Conservation (phyloP, 1,140 invertebrate species). For the Drosophila chauvacae region DNA sequence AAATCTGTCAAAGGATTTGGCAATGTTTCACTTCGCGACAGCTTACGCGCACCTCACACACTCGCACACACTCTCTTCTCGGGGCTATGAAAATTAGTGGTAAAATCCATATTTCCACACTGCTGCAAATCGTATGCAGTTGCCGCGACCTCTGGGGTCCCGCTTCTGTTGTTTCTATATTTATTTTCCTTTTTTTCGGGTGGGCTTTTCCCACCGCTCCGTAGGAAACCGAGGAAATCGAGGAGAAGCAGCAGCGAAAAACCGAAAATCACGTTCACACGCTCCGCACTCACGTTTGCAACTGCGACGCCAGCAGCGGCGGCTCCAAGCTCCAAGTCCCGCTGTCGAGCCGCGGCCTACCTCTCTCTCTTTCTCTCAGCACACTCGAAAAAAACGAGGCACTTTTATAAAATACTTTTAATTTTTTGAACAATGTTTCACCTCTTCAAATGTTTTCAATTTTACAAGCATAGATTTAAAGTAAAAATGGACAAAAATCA, state of each 20-base stretch:
- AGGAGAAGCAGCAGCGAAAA: slow-evolving; percentile 13
- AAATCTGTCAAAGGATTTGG: slow-evolving; percentile 54
- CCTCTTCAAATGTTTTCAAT: neutral
- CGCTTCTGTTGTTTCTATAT: slow-evolving; percentile 34
- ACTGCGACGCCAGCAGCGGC: slow-evolving; percentile 62
- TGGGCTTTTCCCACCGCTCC: slow-evolving; percentile 41
- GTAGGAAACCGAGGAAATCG: slow-evolving; percentile 25
- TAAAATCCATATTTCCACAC: slow-evolving; percentile 59
- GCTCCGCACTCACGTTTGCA: slow-evolving; percentile 82
- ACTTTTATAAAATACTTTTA: neutral
- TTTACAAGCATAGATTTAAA: neutral
- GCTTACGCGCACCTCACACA: slow-evolving; percentile 23
- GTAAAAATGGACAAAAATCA: neutral
- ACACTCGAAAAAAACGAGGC: neutral
- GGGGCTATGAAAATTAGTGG: slow-evolving; percentile 34
- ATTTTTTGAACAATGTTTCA: too few species aligned
- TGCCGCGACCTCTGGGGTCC: slow-evolving; percentile 45
- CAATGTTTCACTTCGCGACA: slow-evolving; percentile 35
- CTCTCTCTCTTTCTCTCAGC: slow-evolving; percentile 9
- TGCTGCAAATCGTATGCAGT: slow-evolving; percentile 31
- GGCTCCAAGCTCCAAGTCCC: slow-evolving; percentile 35
- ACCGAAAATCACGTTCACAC: slow-evolving; percentile 81
- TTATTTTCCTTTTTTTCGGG: slow-evolving; percentile 16
- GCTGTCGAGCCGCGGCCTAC: slow-evolving; percentile 19
- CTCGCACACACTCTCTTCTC: slow-evolving; percentile 26